A percentile compares a stretch with the other conserved stretches of the same genome.
Evolutionary conservation across 2,888 invertebrate genomes (phyloP).

Genomic region (Drosophila phalerata): DNA sequence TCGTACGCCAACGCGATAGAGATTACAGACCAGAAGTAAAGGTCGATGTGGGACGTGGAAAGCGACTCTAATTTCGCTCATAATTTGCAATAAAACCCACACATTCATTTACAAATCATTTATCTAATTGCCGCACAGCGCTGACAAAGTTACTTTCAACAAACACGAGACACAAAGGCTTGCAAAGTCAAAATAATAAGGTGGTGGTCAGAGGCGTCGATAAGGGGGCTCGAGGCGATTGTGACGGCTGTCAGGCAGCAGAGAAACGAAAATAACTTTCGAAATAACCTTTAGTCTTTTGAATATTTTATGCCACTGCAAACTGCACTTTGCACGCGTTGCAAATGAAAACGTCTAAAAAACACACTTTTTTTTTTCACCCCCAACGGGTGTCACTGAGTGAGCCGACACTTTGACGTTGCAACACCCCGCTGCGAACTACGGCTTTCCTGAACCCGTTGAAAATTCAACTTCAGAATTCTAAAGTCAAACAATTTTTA

Average conservation of each 20-base stretch:
- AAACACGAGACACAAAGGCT: conserved; percentile 16
- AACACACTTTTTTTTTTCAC: conserved; percentile 1
- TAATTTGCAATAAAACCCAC: conserved; percentile 71
- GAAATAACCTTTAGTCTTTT: conserved; percentile 17
- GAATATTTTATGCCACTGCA: not conserved
- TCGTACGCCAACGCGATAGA: conserved; percentile 16
- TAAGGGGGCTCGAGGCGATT: not conserved
- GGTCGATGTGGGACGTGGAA: not conserved
- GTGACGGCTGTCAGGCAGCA: not conserved
- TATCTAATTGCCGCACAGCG: conserved; percentile 56
- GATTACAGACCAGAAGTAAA: not conserved
- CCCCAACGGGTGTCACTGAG: not conserved
- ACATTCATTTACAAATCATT: conserved; percentile 76
- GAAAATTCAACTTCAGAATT: too few species aligned
- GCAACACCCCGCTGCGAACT: conserved; percentile 15
- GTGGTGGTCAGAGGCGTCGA: not conserved
- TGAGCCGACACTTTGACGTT: conserved; percentile 21
- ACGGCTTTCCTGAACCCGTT: conserved; percentile 1
- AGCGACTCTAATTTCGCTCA: conserved; percentile 52
- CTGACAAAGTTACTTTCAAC: conserved; percentile 28
- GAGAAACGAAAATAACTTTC: conserved; percentile 24
- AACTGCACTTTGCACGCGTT: not conserved
- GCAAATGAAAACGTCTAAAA: not conserved
- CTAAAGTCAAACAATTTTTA: not conserved
- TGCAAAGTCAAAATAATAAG: conserved; percentile 14